Percentiles rank a stretch among this genome's conserved stretches.
These are phyloP conservation scores for Thalassoma bifasciatum DNA, from an alignment of 2,113 vertebrate genomes.

Conservation along the genomic window DNA sequence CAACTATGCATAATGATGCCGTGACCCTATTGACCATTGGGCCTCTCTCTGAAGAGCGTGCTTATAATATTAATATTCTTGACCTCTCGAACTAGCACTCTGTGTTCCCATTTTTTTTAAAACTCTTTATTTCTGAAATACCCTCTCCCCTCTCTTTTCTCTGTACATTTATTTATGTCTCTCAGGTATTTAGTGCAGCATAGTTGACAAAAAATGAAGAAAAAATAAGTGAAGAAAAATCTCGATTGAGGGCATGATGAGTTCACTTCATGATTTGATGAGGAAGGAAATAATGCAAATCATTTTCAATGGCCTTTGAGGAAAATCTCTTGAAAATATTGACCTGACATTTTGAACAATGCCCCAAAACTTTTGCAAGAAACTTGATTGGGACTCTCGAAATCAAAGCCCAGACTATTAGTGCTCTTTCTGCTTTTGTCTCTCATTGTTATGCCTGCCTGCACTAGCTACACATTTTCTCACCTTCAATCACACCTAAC, in stretches of 20 bases:
- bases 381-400: not conserved
- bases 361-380: not conserved
- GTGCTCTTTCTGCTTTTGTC: not conserved
- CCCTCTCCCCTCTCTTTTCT: not conserved
- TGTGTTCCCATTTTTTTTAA: not conserved
- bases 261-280: not conserved
- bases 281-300: not conserved
- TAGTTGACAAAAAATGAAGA: not conserved
- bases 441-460: not conserved
- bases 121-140: not conserved
- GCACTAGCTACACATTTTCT: not conserved
- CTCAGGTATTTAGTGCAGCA: not conserved
- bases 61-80: not conserved
- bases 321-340: not conserved
- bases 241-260: not conserved
- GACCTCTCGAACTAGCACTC: not conserved
- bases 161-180: not conserved
- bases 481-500: not conserved
- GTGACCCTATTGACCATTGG: conserved; percentile 52
- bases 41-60: conserved; percentile 25
- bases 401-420: not conserved
- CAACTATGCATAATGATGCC: conserved; percentile 59
- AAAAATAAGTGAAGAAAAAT: not conserved
- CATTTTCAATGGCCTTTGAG: not conserved
- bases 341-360: not conserved